Conservation (phyloP, 2,113 vertebrate species). For the Lates calcarifer region DNA sequence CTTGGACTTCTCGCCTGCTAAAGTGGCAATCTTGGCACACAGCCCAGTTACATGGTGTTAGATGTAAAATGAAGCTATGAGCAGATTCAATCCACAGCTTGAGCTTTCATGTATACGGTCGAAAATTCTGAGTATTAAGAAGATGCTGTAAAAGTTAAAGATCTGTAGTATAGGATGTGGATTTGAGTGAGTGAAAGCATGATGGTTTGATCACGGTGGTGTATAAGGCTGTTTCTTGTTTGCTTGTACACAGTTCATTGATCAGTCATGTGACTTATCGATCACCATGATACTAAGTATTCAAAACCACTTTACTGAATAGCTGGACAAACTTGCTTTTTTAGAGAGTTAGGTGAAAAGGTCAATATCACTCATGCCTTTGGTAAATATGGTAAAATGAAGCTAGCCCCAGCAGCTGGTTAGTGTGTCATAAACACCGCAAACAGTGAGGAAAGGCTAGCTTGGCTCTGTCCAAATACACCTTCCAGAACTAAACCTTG, state of each 20-base stretch:
- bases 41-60: conserved; percentile 12
- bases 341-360: too few relatives aligned
- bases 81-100: background rate
- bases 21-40: conserved; percentile 34
- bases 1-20: conserved; percentile 38
- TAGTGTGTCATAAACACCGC: too few relatives aligned
- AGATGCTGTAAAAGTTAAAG: background rate
- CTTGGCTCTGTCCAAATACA: too few relatives aligned
- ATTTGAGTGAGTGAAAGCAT: background rate
- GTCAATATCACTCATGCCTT: too few relatives aligned
- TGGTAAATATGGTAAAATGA: too few relatives aligned
- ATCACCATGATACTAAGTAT: too few relatives aligned
- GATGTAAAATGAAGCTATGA: conserved; percentile 11
- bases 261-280: background rate
- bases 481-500: too few relatives aligned
- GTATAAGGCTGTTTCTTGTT: background rate
- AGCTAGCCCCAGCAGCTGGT: too few relatives aligned
- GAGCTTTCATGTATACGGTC: background rate
- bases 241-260: background rate
- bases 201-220: background rate
- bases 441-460: too few relatives aligned
- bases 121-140: background rate
- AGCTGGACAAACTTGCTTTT: too few relatives aligned
- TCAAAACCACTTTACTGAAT: too few relatives aligned
- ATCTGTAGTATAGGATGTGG: background rate